Percentiles rank a stretch among this genome's conserved stretches.
These are phyloP conservation scores for Galerucella nymphaeae DNA, from an alignment of 2,888 invertebrate species.

Conservation along the genomic window DNA sequence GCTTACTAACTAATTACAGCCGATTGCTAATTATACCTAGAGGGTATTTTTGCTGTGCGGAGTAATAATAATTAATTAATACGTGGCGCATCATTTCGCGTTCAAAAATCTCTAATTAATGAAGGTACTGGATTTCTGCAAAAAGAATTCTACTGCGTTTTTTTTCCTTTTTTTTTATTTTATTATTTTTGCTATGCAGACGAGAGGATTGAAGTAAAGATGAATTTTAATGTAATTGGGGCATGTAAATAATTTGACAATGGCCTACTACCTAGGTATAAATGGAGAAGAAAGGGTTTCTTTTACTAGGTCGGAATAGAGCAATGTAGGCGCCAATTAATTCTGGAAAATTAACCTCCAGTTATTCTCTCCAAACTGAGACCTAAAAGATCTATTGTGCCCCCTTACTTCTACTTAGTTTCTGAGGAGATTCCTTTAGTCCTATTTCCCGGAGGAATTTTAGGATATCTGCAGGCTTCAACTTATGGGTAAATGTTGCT, in stretches of 20 bases:
- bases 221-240: constrained; percentile 33
- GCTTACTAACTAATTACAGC: constrained; percentile 59
- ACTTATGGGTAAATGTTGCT: no score
- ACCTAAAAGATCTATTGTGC: no score
- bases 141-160: constrained; percentile 10
- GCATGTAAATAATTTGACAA: constrained; percentile 38
- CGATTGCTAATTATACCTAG: constrained; percentile 66
- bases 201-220: background rate
- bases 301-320: no score
- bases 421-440: no score
- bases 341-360: no score
- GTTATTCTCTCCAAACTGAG: no score
- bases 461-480: no score
- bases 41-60: constrained; percentile 65
- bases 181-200: constrained; percentile 10
- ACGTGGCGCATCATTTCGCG: constrained; percentile 63
- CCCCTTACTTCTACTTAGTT: no score
- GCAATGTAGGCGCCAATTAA: no score
- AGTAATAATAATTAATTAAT: constrained; percentile 66
- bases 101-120: constrained; percentile 64
- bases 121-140: constrained; percentile 39
- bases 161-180: constrained; percentile 14
- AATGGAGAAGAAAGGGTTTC: constrained; percentile 8
- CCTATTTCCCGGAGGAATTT: no score
- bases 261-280: constrained; percentile 20